Conservation (phyloP, 2,888 invertebrate genomes). For the Enoplolaimus lenunculus region DNA sequence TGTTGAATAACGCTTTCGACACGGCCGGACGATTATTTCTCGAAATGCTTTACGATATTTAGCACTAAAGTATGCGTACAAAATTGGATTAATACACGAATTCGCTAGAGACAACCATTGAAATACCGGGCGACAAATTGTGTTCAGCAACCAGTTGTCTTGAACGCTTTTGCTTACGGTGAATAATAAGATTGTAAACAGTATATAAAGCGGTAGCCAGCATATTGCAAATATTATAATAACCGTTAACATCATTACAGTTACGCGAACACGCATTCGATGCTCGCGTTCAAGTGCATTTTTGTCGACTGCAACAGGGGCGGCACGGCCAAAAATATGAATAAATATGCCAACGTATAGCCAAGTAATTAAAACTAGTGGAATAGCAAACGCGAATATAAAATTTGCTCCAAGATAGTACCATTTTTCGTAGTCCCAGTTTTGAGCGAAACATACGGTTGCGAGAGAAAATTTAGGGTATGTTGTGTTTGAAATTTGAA, state of each 20-base stretch:
- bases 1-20: conserved; percentile 23
- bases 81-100: conserved; percentile 35
- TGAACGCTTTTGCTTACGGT: conserved; percentile 55
- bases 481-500: background rate
- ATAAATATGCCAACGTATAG: conserved; percentile 40
- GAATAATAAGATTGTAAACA: conserved; percentile 20
- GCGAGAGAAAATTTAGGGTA: conserved; percentile 3
- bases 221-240: conserved; percentile 36
- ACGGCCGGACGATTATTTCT: conserved; percentile 34
- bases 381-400: conserved; percentile 34
- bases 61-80: conserved; percentile 33
- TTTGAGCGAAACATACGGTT: background rate
- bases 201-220: conserved; percentile 36
- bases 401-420: conserved; percentile 33
- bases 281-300: conserved; percentile 33
- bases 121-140: conserved; percentile 33
- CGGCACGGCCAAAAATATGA: conserved; percentile 36
- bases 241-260: conserved; percentile 39
- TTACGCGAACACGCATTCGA: conserved; percentile 35
- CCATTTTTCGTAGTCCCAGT: background rate
- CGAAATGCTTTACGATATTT: conserved; percentile 30
- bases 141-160: too few species aligned
- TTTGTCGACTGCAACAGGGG: conserved; percentile 34
- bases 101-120: conserved; percentile 38
- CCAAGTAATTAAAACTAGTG: conserved; percentile 33